These are phyloP conservation scores for Drosophila neotestacea DNA, from an alignment of 2,888 invertebrate species.

Conservation along the genomic window DNA sequence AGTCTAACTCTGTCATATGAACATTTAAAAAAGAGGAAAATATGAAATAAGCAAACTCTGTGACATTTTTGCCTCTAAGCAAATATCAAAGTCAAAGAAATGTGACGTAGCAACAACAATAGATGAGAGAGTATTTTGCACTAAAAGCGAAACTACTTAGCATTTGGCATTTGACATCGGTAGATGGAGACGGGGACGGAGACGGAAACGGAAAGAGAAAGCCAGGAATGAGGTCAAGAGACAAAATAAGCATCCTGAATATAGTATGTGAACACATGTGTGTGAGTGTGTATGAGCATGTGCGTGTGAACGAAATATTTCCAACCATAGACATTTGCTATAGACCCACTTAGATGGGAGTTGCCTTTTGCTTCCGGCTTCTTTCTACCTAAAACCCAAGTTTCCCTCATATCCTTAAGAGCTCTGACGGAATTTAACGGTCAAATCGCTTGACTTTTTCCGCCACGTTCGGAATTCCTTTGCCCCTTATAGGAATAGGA, in stretches of 20 bases:
- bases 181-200: constrained; percentile 5
- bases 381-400: constrained; percentile 4
- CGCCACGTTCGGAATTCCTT: constrained; percentile 50
- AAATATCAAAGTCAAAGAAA: constrained; percentile 64
- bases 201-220: constrained; percentile 31
- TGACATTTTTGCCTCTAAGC: constrained; percentile 20
- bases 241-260: constrained; percentile 74
- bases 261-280: constrained; percentile 19
- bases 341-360: constrained; percentile 42
- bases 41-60: constrained; percentile 6
- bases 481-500: constrained; percentile 5
- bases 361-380: constrained; percentile 29
- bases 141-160: constrained; percentile 79
- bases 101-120: constrained; percentile 33
- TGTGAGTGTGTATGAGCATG: constrained; percentile 15
- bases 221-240: constrained; percentile 73
- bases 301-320: constrained; percentile 3
- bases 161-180: constrained; percentile 62
- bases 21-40: background rate
- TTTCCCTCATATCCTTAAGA: constrained; percentile 1
- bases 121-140: constrained; percentile 67
- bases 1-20: constrained; percentile 3
- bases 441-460: constrained; percentile 78
- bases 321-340: constrained; percentile 14
- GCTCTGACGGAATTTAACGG: constrained; percentile 65